Percentiles rank a stretch among this genome's conserved stretches.
These are phyloP conservation scores for Colaptes auratus DNA, from an alignment of 2,113 vertebrate genomes.

Conservation along the genomic window DNA sequence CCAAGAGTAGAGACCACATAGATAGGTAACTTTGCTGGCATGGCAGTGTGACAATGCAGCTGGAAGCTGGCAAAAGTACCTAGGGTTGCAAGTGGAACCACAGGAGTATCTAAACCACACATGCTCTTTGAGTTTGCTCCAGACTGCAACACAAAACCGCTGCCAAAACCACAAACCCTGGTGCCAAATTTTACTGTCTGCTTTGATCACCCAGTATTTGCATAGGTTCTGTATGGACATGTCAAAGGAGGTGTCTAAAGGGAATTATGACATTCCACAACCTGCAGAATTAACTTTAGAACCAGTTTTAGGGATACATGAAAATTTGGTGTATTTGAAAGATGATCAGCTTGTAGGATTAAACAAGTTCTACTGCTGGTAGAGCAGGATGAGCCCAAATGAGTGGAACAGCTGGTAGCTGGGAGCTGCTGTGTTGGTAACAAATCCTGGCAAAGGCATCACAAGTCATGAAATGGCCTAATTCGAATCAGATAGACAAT, in stretches of 20 bases:
- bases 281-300: background rate
- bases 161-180: background rate
- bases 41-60: rapidly evolving
- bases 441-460: background rate
- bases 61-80: background rate
- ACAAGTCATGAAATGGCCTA: background rate
- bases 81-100: background rate
- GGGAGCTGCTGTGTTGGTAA: background rate
- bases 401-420: background rate
- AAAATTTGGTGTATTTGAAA: background rate
- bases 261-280: background rate
- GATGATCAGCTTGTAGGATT: background rate
- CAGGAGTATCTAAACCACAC: rapidly evolving
- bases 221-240: background rate
- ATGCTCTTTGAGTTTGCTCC: background rate
- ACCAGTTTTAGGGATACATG: background rate
- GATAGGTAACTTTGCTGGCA: background rate
- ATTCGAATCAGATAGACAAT: background rate
- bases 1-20: background rate
- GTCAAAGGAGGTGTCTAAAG: background rate
- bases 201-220: background rate
- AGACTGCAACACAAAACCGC: background rate
- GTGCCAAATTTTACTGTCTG: background rate
- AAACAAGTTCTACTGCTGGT: background rate
- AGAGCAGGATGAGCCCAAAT: background rate